Base-by-base conservation (phyloP, 2,888 invertebrate species). In the Hyppa rectilinea region DNA sequence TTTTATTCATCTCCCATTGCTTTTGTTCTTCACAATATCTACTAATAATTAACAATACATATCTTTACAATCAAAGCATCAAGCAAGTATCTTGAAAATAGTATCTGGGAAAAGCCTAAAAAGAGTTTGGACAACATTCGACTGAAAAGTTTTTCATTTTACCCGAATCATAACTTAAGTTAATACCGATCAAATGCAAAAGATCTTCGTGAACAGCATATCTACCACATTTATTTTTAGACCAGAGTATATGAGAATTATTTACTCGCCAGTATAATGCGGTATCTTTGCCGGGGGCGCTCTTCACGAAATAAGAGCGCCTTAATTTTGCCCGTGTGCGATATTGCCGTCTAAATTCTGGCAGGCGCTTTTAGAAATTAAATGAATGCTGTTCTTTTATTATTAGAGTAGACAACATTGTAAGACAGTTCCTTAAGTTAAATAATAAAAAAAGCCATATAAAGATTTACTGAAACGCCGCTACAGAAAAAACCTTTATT, bases 301-400 rank as follows among this genome's bases (percentile, higher is more conserved):
- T 47, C 52, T 65, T 26, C 7, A 31, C 55, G 63, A 78, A 79
- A 56, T 56, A 75, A 68, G 47, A 64, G 52, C 68, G 64, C 63
- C 58, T 65, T 62, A 70, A 75, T 78, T 78, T 72, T 59, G 45
- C 31, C 49, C 58, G 53, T 69, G 45, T 63, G 71, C 69, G 60
- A 67, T 68, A 64, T 78, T 78, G 74, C 71, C 65, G 38, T 71
- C 50, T 71, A 12, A 47, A 55, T 61, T 74, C 52, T 40, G 59
- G 50, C 52, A 82, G 84, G 79, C 73, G 59, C 43, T 69, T 71
- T 70, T 66, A 63, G 31, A 65, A 77, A 63, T 71, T 56, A 62
- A 59, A 66, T 62, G 17, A 38, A 58, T 52, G 9, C 34, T 56
- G 14, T 45, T 34, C 17, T 72, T 72, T 50, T 5, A 34, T 38